A percentile compares a stretch with the other conserved stretches of the same genome.
Evolutionary conservation across 2,888 invertebrate species (phyloP).

Genomic region (Diarsia rubi): DNA sequence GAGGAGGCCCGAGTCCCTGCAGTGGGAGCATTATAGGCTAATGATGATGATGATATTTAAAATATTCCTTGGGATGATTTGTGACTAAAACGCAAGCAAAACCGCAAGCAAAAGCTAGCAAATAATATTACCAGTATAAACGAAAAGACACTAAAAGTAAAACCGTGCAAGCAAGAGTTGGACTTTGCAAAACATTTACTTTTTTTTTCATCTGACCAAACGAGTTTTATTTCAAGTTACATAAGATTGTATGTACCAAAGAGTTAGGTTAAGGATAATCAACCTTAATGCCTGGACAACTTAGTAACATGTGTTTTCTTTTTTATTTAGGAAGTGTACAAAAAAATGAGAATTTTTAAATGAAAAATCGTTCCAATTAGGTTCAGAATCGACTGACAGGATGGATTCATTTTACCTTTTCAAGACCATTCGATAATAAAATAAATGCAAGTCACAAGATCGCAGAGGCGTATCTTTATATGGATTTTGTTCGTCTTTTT

Average conservation of each 20-base stretch:
- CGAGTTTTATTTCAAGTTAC: conserved; percentile 56
- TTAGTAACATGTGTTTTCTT: rapidly evolving
- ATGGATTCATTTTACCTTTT: conserved; percentile 17
- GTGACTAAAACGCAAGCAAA: not conserved
- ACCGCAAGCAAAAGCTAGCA: not conserved
- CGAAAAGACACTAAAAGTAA: conserved; percentile 52
- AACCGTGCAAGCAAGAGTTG: conserved; percentile 16
- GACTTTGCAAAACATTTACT: conserved; percentile 64
- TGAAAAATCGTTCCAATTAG: not conserved
- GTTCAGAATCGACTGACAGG: not conserved
- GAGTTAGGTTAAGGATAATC: not conserved
- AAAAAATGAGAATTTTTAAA: not conserved
- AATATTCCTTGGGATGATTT: not conserved
- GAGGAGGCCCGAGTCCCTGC: too few species aligned
- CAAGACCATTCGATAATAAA: conserved; percentile 59
- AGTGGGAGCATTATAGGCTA: too few species aligned
- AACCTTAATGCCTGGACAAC: conserved; percentile 1
- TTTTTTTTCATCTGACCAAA: conserved; percentile 60
- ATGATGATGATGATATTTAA: not conserved
- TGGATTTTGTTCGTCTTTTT: conserved; percentile 62
- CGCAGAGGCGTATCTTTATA: conserved; percentile 61
- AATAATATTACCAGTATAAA: conserved; percentile 17
- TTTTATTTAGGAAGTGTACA: not conserved
- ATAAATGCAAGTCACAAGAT: conserved; percentile 56
- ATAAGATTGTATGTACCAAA: not conserved